Evolutionary conservation across 2,113 vertebrate genomes (phyloP).

Genomic region (Hydrolagus affinis): DNA sequence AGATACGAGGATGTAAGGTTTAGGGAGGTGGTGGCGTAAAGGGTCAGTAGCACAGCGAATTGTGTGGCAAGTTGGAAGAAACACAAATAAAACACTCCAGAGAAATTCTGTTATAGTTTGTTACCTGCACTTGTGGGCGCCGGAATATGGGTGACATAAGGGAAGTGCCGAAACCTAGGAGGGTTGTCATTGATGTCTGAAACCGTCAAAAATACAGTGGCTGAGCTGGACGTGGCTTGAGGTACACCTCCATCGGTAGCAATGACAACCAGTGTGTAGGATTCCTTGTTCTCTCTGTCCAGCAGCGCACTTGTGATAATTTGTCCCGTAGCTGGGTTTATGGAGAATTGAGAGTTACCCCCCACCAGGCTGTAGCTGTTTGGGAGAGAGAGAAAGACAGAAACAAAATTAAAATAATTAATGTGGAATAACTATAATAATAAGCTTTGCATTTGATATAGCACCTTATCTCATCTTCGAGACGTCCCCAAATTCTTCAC

Average conservation of each 20-base stretch:
- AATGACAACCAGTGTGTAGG: constrained; percentile 84
- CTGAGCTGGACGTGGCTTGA: constrained; percentile 71
- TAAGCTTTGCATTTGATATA: too few species aligned
- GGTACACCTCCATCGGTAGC: constrained; percentile 75
- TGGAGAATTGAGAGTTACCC: constrained; percentile 84
- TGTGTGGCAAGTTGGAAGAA: too few species aligned
- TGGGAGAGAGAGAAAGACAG: constrained; percentile 26
- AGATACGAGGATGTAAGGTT: too few species aligned
- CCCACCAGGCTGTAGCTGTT: constrained; percentile 80
- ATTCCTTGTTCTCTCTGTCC: constrained; percentile 71
- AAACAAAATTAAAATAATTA: too few species aligned
- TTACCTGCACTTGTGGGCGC: constrained; percentile 76
- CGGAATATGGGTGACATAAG: constrained; percentile 88
- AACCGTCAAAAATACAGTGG: constrained; percentile 75
- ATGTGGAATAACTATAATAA: too few species aligned
- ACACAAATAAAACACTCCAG: not conserved
- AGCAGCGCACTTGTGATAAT: constrained; percentile 88
- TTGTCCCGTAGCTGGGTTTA: constrained; percentile 92
- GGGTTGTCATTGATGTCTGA: constrained; percentile 90
- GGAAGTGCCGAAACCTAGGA: constrained; percentile 88
- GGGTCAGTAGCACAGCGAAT: too few species aligned
- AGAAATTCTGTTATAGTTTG: not conserved
- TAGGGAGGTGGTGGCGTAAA: too few species aligned
- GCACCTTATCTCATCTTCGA: too few species aligned
- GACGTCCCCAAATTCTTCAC: too few species aligned